Base-by-base conservation (phyloP, 2,797 vertebrate species). In the Novumbra hubbsi region DNA sequence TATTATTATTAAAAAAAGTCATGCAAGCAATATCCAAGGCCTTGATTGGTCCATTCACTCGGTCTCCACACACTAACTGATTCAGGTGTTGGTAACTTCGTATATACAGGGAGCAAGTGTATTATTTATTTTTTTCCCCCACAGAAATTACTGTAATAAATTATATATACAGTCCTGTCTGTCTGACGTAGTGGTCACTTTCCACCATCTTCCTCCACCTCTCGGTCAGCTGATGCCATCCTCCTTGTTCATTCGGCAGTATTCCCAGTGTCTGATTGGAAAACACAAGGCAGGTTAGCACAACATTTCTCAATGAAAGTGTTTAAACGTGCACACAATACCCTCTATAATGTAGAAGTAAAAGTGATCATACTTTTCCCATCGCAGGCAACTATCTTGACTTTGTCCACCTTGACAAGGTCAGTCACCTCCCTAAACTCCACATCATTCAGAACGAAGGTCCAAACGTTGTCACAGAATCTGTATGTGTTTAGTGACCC, bases 401-500 rank as follows among this genome's bases (percentile, higher is more conserved):
- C 97, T 93, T 99, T 99, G 90, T 99, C 97, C 81, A 99, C 97
- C 90, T 98, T 98, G 76, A 99, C 96, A 68, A 99, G 93, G 83
- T 99, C 98, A 1, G 97, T 98, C 78, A 99, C 97, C 87, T 99
- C 98, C 81, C 98, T 92, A 92, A 99, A 99, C 91, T 99, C 97
- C 80, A 98, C 97, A 1, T 98, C 97, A 68, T 98, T 99, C 86
- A 99, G 91, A 70, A 99, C 98, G 76, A 99, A 99, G 0, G 98
- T 99, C 98, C 98, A 99, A 32, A 99, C 98, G 12, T 99, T 99
- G 92, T 99, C 97, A 77, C 98, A 99, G 92, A 99, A 99, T 85
- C 98, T 91, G 93, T 98, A 99, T 0, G 98, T 99, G 87, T 99
- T 99, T 85, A 99, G 92, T 66, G 98, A 98, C 15, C 97, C 98